Evolutionary conservation across 2,113 vertebrate genomes (phyloP), one percentile per base, ranked within the genome.

Genomic region (Menura novaehollandiae): DNA sequence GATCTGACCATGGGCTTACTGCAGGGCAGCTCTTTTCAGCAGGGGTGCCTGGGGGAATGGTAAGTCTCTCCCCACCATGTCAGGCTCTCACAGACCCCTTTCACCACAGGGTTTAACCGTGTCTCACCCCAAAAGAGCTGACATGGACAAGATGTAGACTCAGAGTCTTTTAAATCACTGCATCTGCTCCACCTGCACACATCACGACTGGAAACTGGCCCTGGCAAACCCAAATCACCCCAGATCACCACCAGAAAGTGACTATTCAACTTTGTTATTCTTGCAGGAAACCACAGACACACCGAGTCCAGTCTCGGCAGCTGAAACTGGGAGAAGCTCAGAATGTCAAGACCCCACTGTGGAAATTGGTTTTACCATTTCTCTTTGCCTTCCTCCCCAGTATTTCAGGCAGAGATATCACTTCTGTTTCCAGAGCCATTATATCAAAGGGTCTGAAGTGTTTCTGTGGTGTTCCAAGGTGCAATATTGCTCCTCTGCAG

Each of bases 1-100:
- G n/a, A 8, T 52, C 24, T 23, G 39, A 19, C 37, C 0, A 0
- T 0, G 11, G 30, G 21, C 39, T 83, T 2, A 0, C 75, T 79
- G 71, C 58, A 18, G 41, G 47, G 44, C 67, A 71, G 68, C 47
- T 28, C 15, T 75, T 62, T 64, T 3, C 3, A 0, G 14, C 66
- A 51, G 37, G 19, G 20, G 20, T 52, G 67, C 30, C 59, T 32
- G 24, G 14, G 14, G 37, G 14, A 39, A 22, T 1, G 14, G 3
- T 2, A 59, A 59, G 2, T 26, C 11, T 69, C 41, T 66, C 41
- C 27, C 35, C 49, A 63, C 8, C 17, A 13, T 28, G 47, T 43
- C 56, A 55, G 16, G 32, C 51, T 59, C 67, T 55, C 10, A 4
- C 47, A 86, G 47, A 15, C 3, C 23, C 5, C 28, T 56, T 46